Base-by-base conservation (phyloP, 1,140 invertebrate genomes). In the Thaumetopoea pityocampa region DNA sequence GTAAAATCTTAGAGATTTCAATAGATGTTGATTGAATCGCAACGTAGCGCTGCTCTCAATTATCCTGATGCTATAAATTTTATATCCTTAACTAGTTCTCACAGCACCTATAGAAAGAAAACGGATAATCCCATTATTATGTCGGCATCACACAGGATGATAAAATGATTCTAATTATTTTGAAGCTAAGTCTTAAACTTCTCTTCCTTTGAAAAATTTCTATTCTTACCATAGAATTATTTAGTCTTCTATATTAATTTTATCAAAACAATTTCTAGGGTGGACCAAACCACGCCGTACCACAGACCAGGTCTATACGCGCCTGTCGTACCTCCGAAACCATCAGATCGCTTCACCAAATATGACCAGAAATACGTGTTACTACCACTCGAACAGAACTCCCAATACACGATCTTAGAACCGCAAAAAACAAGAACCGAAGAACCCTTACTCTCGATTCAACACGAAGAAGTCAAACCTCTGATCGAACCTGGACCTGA, bases 261-360 rank as follows among this genome's bases (percentile, higher is more conserved):
- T 5, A 10, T 4, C 6, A n/a, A 8, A n/a, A 37, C 42, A 11
- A 12, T 23, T 77, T 78, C 9, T 69, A 83, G 74, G 26, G 5
- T 9, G 11, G 76, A 81, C 2, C n/a, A 51, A 29, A 85, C 84
- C 1, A 89, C 87, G 3, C 70, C 58, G 2, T 65, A 71, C 36
- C 88, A 89, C 57, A 81, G 66, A 26, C 88, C 88, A 0, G 87
- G 84, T 1, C 44, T 87, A 1, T 89, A 79, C 53, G 84, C 86
- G 0, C 88, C 88, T 2, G 28, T 54, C 3, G 49, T 58, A 1
- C 87, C 86, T 1, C 82, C 78, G 0, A 74, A 76, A 20, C 80
- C 80, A 6, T 45, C 61, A 17, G 67, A 77, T 15, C 36, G 68
- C 8, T 44, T 55, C 15, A 41, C 43, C 19, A 40, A 52, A 4